Base-by-base conservation (phyloP, 2,888 invertebrate genomes). In the Acrobasis consociella region DNA sequence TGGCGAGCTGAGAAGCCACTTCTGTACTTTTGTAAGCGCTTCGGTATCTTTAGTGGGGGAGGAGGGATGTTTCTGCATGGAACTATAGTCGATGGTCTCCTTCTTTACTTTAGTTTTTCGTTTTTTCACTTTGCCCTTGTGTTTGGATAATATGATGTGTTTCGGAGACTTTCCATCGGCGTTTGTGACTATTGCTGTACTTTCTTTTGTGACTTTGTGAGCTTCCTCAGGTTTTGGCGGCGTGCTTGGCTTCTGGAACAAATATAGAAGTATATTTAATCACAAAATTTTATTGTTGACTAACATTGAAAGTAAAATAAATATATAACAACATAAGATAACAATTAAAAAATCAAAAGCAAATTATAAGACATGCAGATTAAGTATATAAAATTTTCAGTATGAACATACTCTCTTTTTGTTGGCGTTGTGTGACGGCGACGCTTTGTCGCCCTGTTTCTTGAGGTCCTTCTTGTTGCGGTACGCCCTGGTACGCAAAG, bases 51-150 rank as follows among this genome's bases (percentile, higher is more conserved):
- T 93, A 55, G 91, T 91, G 22, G 93, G 93, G 15, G 93, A 89
- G 37, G 90, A 87, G 3, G 93, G 93, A 72, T 94, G 94, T 65
- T 94, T 93, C 77, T 95, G 95, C 75, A 94, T 93, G 8, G 94
- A 94, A 72, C 95, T 95, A 76, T 97, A 97, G 80, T 97, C 97
- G 69, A 97, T 97, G 8, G 96, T 96, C 82, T 97, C 96, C 74
- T 95, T 95, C 77, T 95, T 95, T 64, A 94, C 81, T 76, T 94
- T 94, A 9, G 89, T 86, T 75, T 94, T 94, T 5, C 93, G 92
- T 76, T 87, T 92, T 67, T 89, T 91, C n/a, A 91, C 80, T 78
- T 92, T 92, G 49, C 83, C 82, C 70, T 90, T 92, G 69, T 92
- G 90, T 81, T 92, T 92, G 11, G 92, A 87, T 60, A 92, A 73